Evolutionary conservation across 2,797 vertebrate genomes (phyloP).

Genomic region (Orientallactaga sibirica): DNA sequence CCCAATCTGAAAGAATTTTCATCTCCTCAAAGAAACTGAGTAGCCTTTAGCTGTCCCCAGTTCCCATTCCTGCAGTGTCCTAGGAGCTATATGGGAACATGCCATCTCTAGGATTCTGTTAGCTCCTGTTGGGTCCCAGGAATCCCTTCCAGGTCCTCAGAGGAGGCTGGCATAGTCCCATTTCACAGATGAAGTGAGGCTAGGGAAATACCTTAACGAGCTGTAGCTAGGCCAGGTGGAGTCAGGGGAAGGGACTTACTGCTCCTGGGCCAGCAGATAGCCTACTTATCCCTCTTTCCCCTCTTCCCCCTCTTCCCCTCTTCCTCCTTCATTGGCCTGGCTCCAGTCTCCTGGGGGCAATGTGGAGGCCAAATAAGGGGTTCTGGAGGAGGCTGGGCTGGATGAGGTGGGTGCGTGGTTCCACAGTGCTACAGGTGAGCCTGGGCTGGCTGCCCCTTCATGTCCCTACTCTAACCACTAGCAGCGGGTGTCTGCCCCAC

Average conservation of each 20-base stretch:
- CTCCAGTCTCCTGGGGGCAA: no score
- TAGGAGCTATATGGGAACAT: fast-evolving
- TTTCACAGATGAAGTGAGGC: background rate
- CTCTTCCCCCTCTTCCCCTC: no score
- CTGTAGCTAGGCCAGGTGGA: background rate
- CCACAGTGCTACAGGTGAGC: fast-evolving
- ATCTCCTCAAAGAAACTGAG: background rate
- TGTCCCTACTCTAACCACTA: slow-evolving; percentile 9
- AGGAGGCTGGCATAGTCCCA: background rate
- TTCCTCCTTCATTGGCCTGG: background rate
- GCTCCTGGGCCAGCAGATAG: background rate
- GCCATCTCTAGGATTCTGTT: background rate
- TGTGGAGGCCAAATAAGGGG: background rate
- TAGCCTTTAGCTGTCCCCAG: no score
- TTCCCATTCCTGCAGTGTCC: fast-evolving
- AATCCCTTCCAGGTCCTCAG: background rate
- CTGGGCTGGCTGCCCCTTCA: slow-evolving; percentile 25
- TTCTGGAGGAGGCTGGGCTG: background rate
- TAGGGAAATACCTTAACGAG: fast-evolving
- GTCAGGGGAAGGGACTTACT: no score
- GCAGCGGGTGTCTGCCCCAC: background rate
- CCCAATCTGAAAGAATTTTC: fast-evolving
- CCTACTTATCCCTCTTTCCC: fast-evolving
- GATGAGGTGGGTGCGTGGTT: background rate
- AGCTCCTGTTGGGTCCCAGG: background rate